phyloP scores from a whole-genome alignment of 53 echinoderm and acorn worm species.

The Crossaster papposus region DNA sequence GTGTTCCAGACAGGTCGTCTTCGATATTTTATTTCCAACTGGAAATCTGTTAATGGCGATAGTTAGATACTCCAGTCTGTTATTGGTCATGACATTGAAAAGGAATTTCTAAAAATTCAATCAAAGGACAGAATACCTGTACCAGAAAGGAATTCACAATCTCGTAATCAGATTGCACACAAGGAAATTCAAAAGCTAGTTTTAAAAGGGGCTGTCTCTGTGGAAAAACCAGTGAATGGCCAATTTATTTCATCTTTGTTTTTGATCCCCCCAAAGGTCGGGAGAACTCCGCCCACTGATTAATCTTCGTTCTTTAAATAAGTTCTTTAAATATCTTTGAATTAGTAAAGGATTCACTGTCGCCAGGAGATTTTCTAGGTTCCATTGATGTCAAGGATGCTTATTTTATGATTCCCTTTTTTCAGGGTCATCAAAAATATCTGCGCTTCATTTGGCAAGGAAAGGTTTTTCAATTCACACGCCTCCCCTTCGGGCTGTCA shows the following conservation, averaged over 20 bases:
- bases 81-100: background rate
- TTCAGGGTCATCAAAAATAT: too few species aligned
- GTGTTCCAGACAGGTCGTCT: background rate
- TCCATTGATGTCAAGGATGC: too few species aligned
- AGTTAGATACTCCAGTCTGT: background rate
- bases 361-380: too few species aligned
- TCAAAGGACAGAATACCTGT: background rate
- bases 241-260: constrained; percentile 25
- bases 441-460: too few species aligned
- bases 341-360: too few species aligned
- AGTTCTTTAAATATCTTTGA: background rate
- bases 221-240: background rate
- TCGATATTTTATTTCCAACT: background rate
- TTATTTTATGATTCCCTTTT: too few species aligned
- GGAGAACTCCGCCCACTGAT: background rate
- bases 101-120: background rate
- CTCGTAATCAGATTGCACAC: background rate
- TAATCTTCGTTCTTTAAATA: background rate
- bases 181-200: background rate
- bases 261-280: background rate
- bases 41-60: constrained; percentile 1
- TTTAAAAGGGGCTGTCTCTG: background rate
- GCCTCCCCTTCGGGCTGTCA: too few species aligned
- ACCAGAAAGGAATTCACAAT: background rate
- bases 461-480: too few species aligned